These are phyloP conservation scores for Epinephelus cyanopodus DNA, from an alignment of 2,113 vertebrate species.

Conservation along the genomic window DNA sequence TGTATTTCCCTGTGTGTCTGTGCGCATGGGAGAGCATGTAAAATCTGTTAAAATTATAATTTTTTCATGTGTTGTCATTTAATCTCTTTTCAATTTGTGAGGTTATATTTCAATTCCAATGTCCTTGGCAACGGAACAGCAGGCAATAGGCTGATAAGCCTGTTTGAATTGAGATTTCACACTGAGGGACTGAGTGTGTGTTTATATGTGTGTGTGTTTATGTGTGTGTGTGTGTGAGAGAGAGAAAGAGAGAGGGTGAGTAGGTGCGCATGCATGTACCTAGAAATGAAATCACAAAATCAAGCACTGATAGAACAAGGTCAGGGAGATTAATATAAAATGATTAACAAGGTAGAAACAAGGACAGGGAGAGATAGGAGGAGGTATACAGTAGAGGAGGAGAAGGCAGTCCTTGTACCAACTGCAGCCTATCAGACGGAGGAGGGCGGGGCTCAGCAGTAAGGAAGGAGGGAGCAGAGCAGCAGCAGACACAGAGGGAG, in stretches of 20 bases:
- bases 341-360: constrained; percentile 73
- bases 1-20: constrained; percentile 24
- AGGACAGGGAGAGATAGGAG: constrained; percentile 57
- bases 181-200: constrained; percentile 31
- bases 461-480: constrained; percentile 70
- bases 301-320: constrained; percentile 67
- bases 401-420: constrained; percentile 33
- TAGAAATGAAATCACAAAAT: constrained; percentile 63
- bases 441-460: constrained; percentile 61
- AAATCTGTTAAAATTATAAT: constrained; percentile 9
- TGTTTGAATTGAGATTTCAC: constrained; percentile 67
- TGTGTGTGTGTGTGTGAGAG: background rate
- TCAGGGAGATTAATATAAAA: constrained; percentile 70
- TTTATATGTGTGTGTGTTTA: constrained; percentile 25
- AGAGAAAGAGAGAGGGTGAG: background rate
- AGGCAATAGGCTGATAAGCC: constrained; percentile 57
- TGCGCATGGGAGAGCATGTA: background rate
- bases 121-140: constrained; percentile 71
- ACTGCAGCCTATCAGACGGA: constrained; percentile 67
- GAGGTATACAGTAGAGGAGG: constrained; percentile 34
- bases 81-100: constrained; percentile 34
- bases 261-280: constrained; percentile 22
- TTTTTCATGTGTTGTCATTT: constrained; percentile 14
- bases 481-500: constrained; percentile 71
- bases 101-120: constrained; percentile 55